phyloP scores from a whole-genome alignment of 2,888 invertebrate genomes.

The Malacosoma neustria region DNA sequence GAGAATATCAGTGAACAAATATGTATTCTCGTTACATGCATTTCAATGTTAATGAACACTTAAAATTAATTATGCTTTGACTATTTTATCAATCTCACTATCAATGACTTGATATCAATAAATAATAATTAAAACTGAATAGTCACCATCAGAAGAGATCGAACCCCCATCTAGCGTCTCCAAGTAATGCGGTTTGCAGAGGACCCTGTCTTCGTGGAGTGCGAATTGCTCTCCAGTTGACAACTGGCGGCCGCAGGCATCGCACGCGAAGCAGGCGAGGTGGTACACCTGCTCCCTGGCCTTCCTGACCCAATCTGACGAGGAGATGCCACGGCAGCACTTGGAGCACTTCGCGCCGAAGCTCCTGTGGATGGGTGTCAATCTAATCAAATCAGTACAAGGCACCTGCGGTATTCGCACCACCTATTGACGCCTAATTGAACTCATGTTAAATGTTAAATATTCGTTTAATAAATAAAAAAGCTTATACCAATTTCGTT shows the following conservation, averaged over 20 bases:
- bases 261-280: slow-evolving; percentile 98
- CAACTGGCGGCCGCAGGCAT: slow-evolving; percentile 93
- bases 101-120: too few species aligned
- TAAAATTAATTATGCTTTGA: too few species aligned
- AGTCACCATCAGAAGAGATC: slow-evolving; percentile 89
- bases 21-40: too few species aligned
- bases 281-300: slow-evolving; percentile 97
- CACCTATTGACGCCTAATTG: too few species aligned
- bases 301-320: slow-evolving; percentile 98
- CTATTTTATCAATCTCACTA: too few species aligned
- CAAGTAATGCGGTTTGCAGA: slow-evolving; percentile 98
- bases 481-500: too few species aligned
- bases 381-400: background rate
- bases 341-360: slow-evolving; percentile 98
- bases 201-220: slow-evolving; percentile 92
- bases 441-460: too few species aligned
- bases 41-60: too few species aligned
- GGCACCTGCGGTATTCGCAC: background rate
- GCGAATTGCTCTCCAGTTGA: slow-evolving; percentile 98
- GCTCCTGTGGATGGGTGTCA: slow-evolving; percentile 77
- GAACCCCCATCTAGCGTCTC: slow-evolving; percentile 95
- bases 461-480: too few species aligned
- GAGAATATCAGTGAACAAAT: too few species aligned
- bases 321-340: slow-evolving; percentile 93
- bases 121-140: slow-evolving; percentile 1